phyloP scores from a whole-genome alignment of 2,797 vertebrate genomes.

The Myotis findleyi region DNA sequence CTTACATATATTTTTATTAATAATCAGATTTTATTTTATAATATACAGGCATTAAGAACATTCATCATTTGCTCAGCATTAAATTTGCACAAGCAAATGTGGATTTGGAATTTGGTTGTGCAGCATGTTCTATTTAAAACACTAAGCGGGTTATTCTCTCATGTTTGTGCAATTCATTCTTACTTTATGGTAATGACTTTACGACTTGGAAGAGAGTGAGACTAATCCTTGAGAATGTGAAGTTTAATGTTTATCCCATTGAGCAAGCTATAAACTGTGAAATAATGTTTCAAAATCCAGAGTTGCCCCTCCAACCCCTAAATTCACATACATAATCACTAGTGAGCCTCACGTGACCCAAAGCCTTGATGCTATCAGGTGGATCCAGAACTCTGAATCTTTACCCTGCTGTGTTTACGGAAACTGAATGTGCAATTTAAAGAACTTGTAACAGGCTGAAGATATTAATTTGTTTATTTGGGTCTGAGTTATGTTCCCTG shows the following conservation, averaged over 20 bases:
- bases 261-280: constrained; percentile 56
- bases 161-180: constrained; percentile 47
- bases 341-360: not conserved
- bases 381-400: not conserved
- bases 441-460: not conserved
- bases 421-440: not conserved
- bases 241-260: constrained; percentile 56
- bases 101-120: constrained; percentile 35
- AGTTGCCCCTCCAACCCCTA: not conserved
- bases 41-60: constrained; percentile 6
- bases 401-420: not conserved
- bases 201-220: constrained; percentile 51
- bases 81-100: constrained; percentile 23
- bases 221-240: constrained; percentile 61
- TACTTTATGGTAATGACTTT: constrained; percentile 62
- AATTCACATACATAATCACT: not conserved
- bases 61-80: constrained; percentile 37
- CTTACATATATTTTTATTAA: constrained; percentile 18
- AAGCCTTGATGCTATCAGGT: not conserved
- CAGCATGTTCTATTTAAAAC: constrained; percentile 33
- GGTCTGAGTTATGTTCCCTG: not conserved
- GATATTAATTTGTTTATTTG: constrained; percentile 55
- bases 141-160: constrained; percentile 38
- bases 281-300: constrained; percentile 41
- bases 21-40: constrained; percentile 37